These are phyloP conservation scores for Mystacornis crossleyi DNA, from an alignment of 2,113 vertebrate species.

Conservation along the genomic window DNA sequence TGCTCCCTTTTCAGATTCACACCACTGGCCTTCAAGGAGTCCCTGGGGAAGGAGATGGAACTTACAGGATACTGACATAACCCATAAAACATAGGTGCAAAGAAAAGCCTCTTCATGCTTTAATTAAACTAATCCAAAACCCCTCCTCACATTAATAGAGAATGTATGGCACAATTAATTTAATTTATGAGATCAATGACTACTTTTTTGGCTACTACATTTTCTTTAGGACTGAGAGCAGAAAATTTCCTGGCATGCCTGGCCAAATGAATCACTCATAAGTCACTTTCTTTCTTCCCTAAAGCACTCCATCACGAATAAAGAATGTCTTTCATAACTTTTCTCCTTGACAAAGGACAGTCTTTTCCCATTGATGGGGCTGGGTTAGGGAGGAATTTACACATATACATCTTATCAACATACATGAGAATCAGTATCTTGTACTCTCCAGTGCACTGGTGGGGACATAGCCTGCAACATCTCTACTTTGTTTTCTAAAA, in stretches of 20 bases:
- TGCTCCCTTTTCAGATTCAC: not conserved
- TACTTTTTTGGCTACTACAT: not conserved
- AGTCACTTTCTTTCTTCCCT: conserved; percentile 20
- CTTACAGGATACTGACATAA: not conserved
- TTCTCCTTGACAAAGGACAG: conserved; percentile 41
- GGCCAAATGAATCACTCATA: conserved; percentile 33
- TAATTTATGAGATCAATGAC: not conserved
- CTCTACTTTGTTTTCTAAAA: not conserved
- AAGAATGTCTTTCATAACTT: conserved; percentile 63
- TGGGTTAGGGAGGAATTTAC: not conserved
- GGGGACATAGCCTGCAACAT: not conserved
- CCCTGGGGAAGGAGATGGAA: not conserved
- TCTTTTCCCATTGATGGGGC: not conserved
- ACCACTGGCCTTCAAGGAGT: not conserved
- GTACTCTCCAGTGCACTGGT: not conserved
- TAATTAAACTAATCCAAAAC: not conserved
- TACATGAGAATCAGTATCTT: conserved; percentile 9
- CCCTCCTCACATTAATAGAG: not conserved
- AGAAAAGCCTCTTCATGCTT: not conserved
- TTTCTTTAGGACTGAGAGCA: conserved; percentile 11
- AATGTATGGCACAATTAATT: not conserved
- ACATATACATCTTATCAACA: not conserved
- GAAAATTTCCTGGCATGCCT: conserved; percentile 36
- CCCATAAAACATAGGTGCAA: not conserved
- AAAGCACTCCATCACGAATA: conserved; percentile 42